Evolutionary conservation across 1,140 invertebrate genomes (phyloP).

Genomic region (Apis laboriosa): DNA sequence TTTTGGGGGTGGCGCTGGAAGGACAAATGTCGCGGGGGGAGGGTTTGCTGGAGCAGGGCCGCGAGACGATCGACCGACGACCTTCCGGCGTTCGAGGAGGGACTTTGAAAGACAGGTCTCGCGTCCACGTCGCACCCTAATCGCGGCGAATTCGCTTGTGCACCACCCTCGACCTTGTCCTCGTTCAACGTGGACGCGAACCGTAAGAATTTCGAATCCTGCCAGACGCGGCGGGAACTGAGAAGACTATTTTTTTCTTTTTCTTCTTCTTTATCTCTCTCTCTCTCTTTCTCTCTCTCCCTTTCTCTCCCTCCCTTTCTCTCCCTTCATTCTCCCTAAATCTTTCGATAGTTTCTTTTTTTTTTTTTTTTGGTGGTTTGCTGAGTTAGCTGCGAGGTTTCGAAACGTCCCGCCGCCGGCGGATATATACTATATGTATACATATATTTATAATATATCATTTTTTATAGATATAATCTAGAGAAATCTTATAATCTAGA

Average conservation of each 20-base stretch:
- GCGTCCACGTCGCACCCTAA: conserved; percentile 52
- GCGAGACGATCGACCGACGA: conserved; percentile 52
- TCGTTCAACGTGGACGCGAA: conserved; percentile 56
- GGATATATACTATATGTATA: conserved; percentile 62
- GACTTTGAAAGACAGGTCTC: conserved; percentile 48
- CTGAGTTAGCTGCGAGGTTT: conserved; percentile 69
- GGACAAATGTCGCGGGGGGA: conserved; percentile 55
- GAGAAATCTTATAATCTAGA: conserved; percentile 62
- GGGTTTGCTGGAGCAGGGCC: conserved; percentile 51
- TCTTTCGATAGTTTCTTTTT: conserved; percentile 52
- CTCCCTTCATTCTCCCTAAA: conserved; percentile 20
- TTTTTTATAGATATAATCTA: conserved; percentile 63
- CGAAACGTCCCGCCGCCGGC: conserved; percentile 65
- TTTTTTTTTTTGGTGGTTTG: conserved; percentile 48
- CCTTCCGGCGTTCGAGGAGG: conserved; percentile 52
- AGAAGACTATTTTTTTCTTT: conserved; percentile 56
- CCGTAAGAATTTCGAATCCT: conserved; percentile 64
- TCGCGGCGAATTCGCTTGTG: neutral
- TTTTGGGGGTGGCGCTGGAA: neutral
- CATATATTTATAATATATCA: conserved; percentile 67
- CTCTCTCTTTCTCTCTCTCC: neutral
- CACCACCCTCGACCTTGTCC: neutral
- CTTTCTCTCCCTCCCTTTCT: neutral
- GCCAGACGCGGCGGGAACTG: conserved; percentile 63
- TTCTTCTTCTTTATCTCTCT: conserved; percentile 1